These are phyloP conservation scores for Blastomussa wellsi DNA, from an alignment of 92 coral and sea anemone genomes.

Conservation along the genomic window DNA sequence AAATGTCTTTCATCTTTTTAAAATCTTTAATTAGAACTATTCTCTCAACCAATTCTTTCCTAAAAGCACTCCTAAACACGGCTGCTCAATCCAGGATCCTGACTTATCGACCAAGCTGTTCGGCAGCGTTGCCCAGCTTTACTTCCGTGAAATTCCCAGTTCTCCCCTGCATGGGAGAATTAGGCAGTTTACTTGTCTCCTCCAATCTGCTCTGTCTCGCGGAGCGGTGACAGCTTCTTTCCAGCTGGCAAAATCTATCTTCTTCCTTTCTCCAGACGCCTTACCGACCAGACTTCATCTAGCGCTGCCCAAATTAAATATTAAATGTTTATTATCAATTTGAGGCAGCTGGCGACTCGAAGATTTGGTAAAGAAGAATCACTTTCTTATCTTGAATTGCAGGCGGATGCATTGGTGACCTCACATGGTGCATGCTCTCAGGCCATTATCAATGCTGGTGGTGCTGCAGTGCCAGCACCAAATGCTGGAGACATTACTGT, in stretches of 20 bases:
- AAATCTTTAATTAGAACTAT: too few species aligned
- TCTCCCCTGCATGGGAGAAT: too few species aligned
- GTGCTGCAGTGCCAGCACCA: slow-evolving; percentile 13
- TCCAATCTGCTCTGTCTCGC: too few species aligned
- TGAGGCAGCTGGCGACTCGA: background rate
- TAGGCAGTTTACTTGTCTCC: too few species aligned
- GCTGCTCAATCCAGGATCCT: background rate
- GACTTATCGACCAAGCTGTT: background rate
- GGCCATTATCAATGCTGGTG: slow-evolving; percentile 54
- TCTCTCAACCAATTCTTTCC: background rate
- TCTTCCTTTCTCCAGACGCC: too few species aligned
- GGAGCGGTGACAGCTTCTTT: too few species aligned
- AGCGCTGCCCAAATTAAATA: too few species aligned
- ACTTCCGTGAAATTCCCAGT: background rate
- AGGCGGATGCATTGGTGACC: slow-evolving; percentile 38
- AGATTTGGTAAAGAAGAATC: background rate
- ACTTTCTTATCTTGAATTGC: background rate
- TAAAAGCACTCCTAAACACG: background rate
- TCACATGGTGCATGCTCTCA: slow-evolving; percentile 41
- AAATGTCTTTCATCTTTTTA: background rate
- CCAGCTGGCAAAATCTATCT: too few species aligned
- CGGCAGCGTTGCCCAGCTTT: background rate
- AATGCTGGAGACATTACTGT: slow-evolving; percentile 46
- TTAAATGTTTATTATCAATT: background rate
- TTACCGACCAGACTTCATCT: too few species aligned